A percentile compares a stretch with the other conserved stretches of the same genome.
Conservation (phyloP, 2,888 invertebrate genomes). For the Dasysyrphus albostriatus region DNA sequence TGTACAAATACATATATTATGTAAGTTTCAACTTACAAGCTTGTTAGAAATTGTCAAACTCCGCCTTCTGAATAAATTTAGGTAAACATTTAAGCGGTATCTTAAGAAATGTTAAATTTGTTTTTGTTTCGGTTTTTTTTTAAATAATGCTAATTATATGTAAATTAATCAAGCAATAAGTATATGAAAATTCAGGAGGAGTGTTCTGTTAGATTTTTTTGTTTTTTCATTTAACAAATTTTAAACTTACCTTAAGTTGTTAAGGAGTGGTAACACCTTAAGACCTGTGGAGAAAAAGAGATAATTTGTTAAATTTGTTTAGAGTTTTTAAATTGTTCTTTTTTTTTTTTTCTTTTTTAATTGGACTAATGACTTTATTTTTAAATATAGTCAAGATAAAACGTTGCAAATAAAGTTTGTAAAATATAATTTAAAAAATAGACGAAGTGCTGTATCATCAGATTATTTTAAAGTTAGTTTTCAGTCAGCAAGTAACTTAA, state of each 20-base stretch:
- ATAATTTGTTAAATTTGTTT: slow-evolving; percentile 21
- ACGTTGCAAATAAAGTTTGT: no score
- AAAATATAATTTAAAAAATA: no score
- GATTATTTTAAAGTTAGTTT: no score
- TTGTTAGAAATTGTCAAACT: slow-evolving; percentile 40
- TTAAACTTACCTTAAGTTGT: slow-evolving; percentile 91
- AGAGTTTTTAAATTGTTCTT: background rate
- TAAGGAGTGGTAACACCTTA: slow-evolving; percentile 93
- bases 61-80: slow-evolving; percentile 60
- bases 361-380: no score
- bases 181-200: slow-evolving; percentile 30
- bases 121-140: background rate
- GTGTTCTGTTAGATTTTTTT: slow-evolving; percentile 18
- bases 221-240: slow-evolving; percentile 20
- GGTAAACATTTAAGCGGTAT: slow-evolving; percentile 16
- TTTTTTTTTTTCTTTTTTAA: background rate
- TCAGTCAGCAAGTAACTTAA: no score
- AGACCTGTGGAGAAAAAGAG: slow-evolving; percentile 87
- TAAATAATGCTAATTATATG: slow-evolving; percentile 37
- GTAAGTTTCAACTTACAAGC: slow-evolving; percentile 46
- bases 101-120: background rate
- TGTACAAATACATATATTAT: no score
- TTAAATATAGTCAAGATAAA: no score
- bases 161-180: slow-evolving; percentile 37
- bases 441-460: no score